These are phyloP conservation scores for Ephydatia muelleri DNA, from an alignment of 37 sponge, comb jelly and placozoan genomes.

Conservation along the genomic window DNA sequence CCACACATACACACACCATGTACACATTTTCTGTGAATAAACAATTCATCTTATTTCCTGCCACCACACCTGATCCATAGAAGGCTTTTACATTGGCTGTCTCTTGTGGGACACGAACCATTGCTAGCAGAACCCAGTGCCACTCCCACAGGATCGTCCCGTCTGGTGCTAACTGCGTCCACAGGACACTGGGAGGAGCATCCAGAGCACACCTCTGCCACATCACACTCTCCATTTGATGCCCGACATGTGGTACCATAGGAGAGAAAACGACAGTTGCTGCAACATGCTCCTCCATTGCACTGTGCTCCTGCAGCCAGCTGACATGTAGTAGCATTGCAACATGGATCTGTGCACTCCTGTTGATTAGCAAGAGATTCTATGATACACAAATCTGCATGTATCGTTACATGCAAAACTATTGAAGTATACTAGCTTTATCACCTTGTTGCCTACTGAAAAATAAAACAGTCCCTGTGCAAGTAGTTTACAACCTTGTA, in stretches of 20 bases:
- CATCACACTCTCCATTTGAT: constrained; percentile 41
- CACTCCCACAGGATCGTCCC: constrained; percentile 16
- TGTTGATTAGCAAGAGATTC: neutral
- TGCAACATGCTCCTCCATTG: constrained; percentile 52
- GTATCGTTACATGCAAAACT: no score
- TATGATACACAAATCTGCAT: no score
- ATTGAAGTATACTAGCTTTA: no score
- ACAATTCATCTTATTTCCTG: neutral
- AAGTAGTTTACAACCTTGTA: no score
- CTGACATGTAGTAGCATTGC: constrained; percentile 77
- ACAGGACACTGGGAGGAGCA: constrained; percentile 44
- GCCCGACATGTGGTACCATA: constrained; percentile 55
- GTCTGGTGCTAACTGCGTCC: neutral
- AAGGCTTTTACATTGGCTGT: constrained; percentile 19
- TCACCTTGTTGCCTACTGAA: no score
- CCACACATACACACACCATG: neutral
- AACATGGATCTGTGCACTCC: constrained; percentile 75
- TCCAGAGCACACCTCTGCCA: constrained; percentile 59
- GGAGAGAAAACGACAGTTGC: constrained; percentile 19
- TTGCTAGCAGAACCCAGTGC: constrained; percentile 43
- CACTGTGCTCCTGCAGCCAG: constrained; percentile 58
- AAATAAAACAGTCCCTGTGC: no score
- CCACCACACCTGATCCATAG: constrained; percentile 4
- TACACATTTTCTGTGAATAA: neutral
- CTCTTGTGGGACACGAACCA: constrained; percentile 39